Percentiles rank a stretch among this genome's conserved stretches.
Evolutionary conservation across 1,140 invertebrate species (phyloP).

Genomic region (Zaprionus lachaisei): DNA sequence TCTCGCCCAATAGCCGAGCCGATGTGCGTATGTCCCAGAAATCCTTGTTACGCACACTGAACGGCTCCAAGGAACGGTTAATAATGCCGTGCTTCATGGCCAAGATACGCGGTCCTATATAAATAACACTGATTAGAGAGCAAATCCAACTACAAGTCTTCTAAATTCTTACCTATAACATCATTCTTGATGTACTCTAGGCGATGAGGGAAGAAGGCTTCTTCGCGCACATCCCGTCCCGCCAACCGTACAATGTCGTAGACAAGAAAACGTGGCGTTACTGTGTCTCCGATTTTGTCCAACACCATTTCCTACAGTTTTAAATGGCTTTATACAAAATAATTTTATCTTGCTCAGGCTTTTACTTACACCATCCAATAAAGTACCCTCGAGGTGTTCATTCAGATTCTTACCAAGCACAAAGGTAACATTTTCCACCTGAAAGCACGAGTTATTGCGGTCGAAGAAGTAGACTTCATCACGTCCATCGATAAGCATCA

Average conservation of each 20-base stretch:
- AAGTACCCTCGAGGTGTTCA: conserved; percentile 91
- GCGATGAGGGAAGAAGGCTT: conserved; percentile 91
- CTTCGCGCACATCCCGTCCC: conserved; percentile 91
- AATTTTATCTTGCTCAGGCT: not conserved
- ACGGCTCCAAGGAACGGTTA: conserved; percentile 92
- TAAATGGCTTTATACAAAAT: not conserved
- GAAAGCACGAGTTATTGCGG: conserved; percentile 97
- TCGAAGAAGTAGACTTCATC: conserved; percentile 97
- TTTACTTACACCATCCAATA: conserved; percentile 91
- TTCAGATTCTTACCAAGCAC: conserved; percentile 89
- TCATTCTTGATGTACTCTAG: conserved; percentile 91
- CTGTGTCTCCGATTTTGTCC: conserved; percentile 90
- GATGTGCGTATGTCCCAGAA: conserved; percentile 93
- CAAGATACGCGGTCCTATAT: conserved; percentile 87
- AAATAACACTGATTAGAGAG: not conserved
- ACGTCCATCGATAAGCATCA: conserved; percentile 96
- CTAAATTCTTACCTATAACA: conserved; percentile 85
- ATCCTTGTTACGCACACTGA: conserved; percentile 93
- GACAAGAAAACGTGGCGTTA: conserved; percentile 95
- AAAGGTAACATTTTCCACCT: conserved; percentile 93
- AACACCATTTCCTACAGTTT: conserved; percentile 94
- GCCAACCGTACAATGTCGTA: conserved; percentile 97
- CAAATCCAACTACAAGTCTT: not conserved
- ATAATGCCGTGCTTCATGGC: conserved; percentile 92
- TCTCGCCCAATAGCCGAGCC: conserved; percentile 90